A percentile compares a stretch with the other conserved stretches of the same genome.
These are phyloP conservation scores for Cremastobaeus sp. DNA, from an alignment of 2,888 invertebrate genomes.

Conservation along the genomic window DNA sequence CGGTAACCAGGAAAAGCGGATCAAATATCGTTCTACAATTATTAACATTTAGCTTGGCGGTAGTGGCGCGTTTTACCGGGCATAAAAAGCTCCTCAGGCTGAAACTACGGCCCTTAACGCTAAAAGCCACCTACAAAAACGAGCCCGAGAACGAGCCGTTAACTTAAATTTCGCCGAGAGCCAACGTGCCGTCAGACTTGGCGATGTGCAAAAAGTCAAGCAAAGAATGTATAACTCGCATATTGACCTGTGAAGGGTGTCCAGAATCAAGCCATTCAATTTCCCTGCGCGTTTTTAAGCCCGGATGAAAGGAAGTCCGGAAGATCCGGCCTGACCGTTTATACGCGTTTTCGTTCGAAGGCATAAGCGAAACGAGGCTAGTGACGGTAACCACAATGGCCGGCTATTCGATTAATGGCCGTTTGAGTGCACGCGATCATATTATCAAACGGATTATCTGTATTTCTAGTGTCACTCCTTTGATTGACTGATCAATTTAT, in stretches of 20 bases:
- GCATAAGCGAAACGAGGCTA: constrained; percentile 40
- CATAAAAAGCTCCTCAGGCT: constrained; percentile 16
- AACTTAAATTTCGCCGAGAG: constrained; percentile 31
- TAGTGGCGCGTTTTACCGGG: constrained; percentile 22
- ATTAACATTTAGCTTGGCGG: constrained; percentile 23
- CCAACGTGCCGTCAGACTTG: constrained; percentile 7
- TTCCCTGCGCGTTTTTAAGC: constrained; percentile 2
- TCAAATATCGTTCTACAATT: constrained; percentile 22
- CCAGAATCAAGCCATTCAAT: constrained; percentile 32
- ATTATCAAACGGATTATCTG: constrained; percentile 45
- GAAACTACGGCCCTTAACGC: constrained; percentile 25
- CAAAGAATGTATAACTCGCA: constrained; percentile 14
- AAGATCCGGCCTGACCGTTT: constrained; percentile 45
- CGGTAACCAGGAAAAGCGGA: constrained; percentile 4
- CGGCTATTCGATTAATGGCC: constrained; percentile 56
- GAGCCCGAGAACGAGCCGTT: constrained; percentile 43
- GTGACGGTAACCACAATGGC: constrained; percentile 49
- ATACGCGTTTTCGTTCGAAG: constrained; percentile 48
- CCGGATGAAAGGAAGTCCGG: constrained; percentile 27
- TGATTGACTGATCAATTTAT: constrained; percentile 37
- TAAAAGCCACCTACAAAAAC: constrained; percentile 47
- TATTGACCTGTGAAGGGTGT: constrained; percentile 17
- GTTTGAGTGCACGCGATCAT: constrained; percentile 43
- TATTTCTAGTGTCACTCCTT: constrained; percentile 50
- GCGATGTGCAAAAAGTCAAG: constrained; percentile 1